Conservation (phyloP, 2,797 vertebrate genomes). For the Mormyrus hasselquistii region DNA sequence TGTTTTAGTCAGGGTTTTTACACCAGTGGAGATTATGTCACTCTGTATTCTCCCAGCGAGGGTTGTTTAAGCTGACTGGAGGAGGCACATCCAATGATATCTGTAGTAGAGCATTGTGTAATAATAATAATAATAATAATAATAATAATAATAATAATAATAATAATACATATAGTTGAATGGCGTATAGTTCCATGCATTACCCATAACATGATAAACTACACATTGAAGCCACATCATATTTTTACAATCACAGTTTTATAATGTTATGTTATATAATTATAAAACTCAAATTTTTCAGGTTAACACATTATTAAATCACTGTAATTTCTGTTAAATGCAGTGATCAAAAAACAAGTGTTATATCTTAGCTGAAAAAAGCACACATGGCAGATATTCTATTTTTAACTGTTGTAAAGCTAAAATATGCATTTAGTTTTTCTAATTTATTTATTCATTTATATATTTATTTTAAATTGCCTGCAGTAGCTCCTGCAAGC, state of each 20-base stretch:
- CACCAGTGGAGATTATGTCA: constrained; percentile 36
- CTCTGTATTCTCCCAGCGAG: constrained; percentile 20
- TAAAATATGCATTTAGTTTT: constrained; percentile 5
- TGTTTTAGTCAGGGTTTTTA: constrained; percentile 32
- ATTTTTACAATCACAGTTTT: background rate
- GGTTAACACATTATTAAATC: background rate
- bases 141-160: background rate
- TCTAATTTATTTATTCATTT: constrained; percentile 5
- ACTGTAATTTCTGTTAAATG: background rate
- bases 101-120: background rate
- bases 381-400: background rate
- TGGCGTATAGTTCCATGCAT: background rate
- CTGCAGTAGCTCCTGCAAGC: background rate
- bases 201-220: background rate
- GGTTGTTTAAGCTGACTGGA: constrained; percentile 1
- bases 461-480: constrained; percentile 14
- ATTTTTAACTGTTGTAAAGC: background rate
- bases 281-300: background rate
- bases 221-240: background rate
- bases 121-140: background rate
- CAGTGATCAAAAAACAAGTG: background rate
- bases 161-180: background rate
- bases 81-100: background rate
- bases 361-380: background rate
- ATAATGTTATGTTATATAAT: background rate